Percentiles rank a stretch among this genome's conserved stretches.
Conservation (phyloP, 2,113 vertebrate genomes). For the Pontoporia blainvillei region DNA sequence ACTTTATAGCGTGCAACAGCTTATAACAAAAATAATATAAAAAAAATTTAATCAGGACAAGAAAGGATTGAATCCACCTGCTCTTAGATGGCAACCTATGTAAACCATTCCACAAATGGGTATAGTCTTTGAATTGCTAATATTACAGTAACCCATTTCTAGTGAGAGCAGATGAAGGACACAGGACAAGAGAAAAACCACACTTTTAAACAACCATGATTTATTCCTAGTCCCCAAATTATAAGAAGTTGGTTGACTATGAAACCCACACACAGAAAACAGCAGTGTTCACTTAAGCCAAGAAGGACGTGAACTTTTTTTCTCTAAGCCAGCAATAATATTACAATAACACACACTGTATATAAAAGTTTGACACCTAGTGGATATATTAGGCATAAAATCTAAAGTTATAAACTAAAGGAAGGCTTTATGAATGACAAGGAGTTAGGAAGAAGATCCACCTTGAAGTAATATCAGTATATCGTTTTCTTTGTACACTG, state of each 20-base stretch:
- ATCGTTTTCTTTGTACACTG: not conserved
- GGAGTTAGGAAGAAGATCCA: not conserved
- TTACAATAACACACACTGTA: not conserved
- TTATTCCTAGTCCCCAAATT: not conserved
- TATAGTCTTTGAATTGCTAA: not conserved
- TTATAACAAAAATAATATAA: not conserved
- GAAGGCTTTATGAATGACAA: not conserved
- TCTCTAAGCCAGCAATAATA: not conserved
- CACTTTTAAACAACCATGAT: not conserved
- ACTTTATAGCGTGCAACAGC: not conserved
- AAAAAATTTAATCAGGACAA: not conserved
- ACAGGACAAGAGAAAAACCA: not conserved
- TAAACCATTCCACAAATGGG: not conserved
- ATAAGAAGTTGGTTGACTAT: not conserved
- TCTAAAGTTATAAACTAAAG: not conserved
- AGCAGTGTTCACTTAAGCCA: not conserved
- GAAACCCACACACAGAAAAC: not conserved
- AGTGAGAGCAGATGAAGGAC: not conserved
- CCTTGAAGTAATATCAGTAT: not conserved
- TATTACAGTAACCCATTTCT: not conserved
- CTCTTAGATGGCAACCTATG: not conserved
- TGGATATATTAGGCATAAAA: constrained; percentile 29
- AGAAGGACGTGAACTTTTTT: not conserved
- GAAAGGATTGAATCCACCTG: not conserved
- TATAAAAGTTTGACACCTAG: constrained; percentile 57